Conservation (phyloP, 2,888 invertebrate genomes). For the Drosophila paucipuncta region DNA sequence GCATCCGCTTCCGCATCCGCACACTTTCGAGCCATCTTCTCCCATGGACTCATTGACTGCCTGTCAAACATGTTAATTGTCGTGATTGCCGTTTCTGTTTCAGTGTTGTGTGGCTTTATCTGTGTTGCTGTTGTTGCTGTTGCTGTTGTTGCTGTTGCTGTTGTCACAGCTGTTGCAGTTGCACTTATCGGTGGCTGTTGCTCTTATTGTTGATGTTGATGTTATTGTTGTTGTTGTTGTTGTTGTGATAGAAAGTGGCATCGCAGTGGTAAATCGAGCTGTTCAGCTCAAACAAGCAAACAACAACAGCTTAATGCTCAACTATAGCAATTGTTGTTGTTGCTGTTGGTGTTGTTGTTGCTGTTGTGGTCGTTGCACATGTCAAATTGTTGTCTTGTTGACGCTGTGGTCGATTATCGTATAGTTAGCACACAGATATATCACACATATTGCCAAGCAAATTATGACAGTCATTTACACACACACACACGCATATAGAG, state of each 20-base stretch:
- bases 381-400: conserved; percentile 52
- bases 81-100: conserved; percentile 40
- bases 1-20: conserved; percentile 18
- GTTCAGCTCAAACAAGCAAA: conserved; percentile 51
- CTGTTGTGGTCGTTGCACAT: conserved; percentile 43
- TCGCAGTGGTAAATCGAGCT: conserved; percentile 63
- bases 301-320: conserved; percentile 19
- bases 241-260: conserved; percentile 76
- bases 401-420: conserved; percentile 73
- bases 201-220: conserved; percentile 33
- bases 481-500: neutral
- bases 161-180: conserved; percentile 33
- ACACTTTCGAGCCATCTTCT: neutral
- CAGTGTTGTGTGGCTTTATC: conserved; percentile 27
- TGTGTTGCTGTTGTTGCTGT: conserved; percentile 18
- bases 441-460: conserved; percentile 38
- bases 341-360: conserved; percentile 40
- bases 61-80: conserved; percentile 74
- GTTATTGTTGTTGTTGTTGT: conserved; percentile 30
- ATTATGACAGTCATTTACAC: conserved; percentile 49
- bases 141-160: conserved; percentile 33
- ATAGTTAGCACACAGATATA: conserved; percentile 60
- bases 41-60: conserved; percentile 34
- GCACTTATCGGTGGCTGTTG: conserved; percentile 23
- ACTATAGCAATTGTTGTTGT: conserved; percentile 10